Evolutionary conservation across 2,888 invertebrate species (phyloP).

Genomic region (Sphaerophoria rueppellii): DNA sequence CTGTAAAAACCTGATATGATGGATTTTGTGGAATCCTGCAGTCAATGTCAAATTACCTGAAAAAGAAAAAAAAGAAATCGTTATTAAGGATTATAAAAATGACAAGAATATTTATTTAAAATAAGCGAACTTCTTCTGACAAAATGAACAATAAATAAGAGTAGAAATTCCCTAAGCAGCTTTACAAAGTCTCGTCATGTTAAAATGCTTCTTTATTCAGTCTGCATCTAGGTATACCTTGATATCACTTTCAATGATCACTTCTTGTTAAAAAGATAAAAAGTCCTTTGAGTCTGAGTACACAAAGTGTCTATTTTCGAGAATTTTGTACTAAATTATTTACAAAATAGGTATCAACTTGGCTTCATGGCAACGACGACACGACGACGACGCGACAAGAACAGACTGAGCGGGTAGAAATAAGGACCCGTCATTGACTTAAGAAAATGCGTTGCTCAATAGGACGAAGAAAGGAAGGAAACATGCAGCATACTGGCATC

Average conservation of each 20-base stretch:
- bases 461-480: not conserved
- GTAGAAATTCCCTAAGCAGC: slow-evolving; percentile 2
- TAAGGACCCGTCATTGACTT: slow-evolving; percentile 33
- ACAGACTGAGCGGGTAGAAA: not conserved
- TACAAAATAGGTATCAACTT: slow-evolving; percentile 30
- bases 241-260: not conserved
- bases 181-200: too few species aligned
- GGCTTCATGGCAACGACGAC: not conserved
- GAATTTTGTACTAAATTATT: slow-evolving; percentile 53
- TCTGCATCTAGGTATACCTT: not conserved
- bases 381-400: not conserved
- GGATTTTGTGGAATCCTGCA: too few species aligned
- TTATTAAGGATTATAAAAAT: too few species aligned
- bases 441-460: not conserved
- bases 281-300: slow-evolving; percentile 52
- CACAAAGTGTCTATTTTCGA: slow-evolving; percentile 18
- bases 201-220: too few species aligned
- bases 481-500: slow-evolving; percentile 1
- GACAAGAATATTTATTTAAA: too few species aligned
- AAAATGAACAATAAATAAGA: slow-evolving; percentile 8
- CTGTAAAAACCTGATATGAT: too few species aligned
- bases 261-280: slow-evolving; percentile 13
- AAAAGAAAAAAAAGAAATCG: too few species aligned
- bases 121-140: too few species aligned
- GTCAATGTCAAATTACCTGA: too few species aligned